Base-by-base conservation (phyloP, 2,113 vertebrate genomes). In the Tiliqua scincoides region DNA sequence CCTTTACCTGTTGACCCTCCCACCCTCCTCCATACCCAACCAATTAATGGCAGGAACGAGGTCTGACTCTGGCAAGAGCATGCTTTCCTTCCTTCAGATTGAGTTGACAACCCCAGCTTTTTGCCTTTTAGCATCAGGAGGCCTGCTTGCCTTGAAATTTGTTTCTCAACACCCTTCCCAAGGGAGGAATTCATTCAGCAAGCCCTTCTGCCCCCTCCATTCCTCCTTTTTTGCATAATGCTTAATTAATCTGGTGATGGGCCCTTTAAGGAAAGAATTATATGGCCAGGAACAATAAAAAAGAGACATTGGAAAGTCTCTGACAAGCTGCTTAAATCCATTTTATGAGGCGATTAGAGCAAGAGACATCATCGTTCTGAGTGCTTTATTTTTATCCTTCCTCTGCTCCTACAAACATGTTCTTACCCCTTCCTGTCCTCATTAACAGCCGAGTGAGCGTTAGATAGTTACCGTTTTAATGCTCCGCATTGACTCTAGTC, bases 261-360 rank as follows among this genome's bases (percentile, higher is more conserved):
- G 89, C 89, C 88, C 88, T 93, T 88, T 83, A 89, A 91, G 89
- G 90, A 84, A 93, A 91, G 90, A 89, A 89, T 90, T 88, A 71
- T 91, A 86, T 21, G 83, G 73, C 82, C 90, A 82, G 84, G 76
- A 15, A 48, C 84, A 65, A 78, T 85, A 87, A 85, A 74, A 84
- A 91, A 84, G 83, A 91, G 84, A 21, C 59, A 72, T 48, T 25
- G 89, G 90, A 82, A 90, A 89, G 79, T 77, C 91, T 88, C 91
- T 0, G 79, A 25, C 75, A 65, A 79, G 90, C 67, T 61, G 54
- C 91, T 85, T 88, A 81, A 85, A 84, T 32, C 61, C 88, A 30
- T 76, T 93, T 90, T 90, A 91, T 90, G 92, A 85, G 85, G 83
- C 68, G 77, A 89, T 91, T 86, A 87, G 68, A 87, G 82, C 72